Evolutionary conservation across 1,140 invertebrate genomes (phyloP).

Genomic region (Bombus affinis): DNA sequence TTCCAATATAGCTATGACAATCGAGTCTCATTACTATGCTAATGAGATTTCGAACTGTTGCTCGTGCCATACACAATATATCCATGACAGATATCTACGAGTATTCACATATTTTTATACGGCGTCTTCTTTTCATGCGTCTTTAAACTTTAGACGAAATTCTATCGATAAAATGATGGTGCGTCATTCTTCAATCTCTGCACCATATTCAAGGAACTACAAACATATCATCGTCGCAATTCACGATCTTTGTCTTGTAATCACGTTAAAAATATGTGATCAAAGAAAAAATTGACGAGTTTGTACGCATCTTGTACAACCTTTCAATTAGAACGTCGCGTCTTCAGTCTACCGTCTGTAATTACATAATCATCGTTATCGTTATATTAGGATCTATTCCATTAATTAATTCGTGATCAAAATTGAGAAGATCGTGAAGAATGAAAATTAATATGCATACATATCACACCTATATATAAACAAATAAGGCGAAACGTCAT

Average conservation of each 20-base stretch:
- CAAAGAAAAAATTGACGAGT: background rate
- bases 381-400: background rate
- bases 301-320: background rate
- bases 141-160: no score
- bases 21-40: background rate
- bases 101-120: no score
- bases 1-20: background rate
- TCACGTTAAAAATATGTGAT: slow-evolving; percentile 3
- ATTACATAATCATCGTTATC: background rate
- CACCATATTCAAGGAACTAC: background rate
- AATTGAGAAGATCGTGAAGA: background rate
- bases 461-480: background rate
- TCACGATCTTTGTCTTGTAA: background rate
- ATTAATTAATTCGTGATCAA: background rate
- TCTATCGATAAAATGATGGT: background rate
- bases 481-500: background rate
- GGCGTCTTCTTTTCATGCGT: no score
- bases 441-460: background rate
- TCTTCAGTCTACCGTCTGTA: background rate
- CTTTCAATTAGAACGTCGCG: background rate
- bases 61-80: background rate
- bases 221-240: background rate
- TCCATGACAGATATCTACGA: no score
- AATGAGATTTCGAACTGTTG: background rate
- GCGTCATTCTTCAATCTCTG: background rate